These are phyloP conservation scores for Characodon lateralis DNA, from an alignment of 2,797 vertebrate species.

Conservation along the genomic window DNA sequence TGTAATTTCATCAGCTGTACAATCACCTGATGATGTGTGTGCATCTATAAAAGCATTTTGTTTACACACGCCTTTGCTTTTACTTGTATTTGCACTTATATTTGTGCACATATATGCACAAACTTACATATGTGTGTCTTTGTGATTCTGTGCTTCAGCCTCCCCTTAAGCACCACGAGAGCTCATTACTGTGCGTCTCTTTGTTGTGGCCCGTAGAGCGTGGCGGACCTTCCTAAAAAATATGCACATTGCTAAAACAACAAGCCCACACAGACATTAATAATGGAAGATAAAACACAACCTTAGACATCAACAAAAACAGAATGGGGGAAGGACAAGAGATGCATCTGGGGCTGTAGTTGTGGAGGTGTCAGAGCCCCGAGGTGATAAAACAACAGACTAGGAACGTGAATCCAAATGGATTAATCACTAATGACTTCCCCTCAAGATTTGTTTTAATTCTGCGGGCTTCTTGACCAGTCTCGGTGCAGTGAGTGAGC, in stretches of 20 bases:
- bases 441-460: constrained; percentile 11
- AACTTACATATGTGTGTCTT: constrained; percentile 38
- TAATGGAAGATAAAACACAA: constrained; percentile 72
- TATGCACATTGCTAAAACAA: constrained; percentile 81
- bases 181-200: constrained; percentile 78
- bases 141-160: background rate
- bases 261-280: constrained; percentile 71
- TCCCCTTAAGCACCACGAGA: constrained; percentile 61
- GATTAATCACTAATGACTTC: constrained; percentile 36
- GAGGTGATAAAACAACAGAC: constrained; percentile 31
- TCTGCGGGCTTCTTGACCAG: background rate
- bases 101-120: constrained; percentile 48
- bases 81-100: constrained; percentile 40
- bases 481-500: background rate
- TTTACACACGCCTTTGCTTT: constrained; percentile 9
- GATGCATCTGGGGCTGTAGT: constrained; percentile 28
- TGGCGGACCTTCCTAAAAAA: constrained; percentile 77
- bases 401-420: constrained; percentile 33
- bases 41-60: constrained; percentile 8
- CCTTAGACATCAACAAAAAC: constrained; percentile 63
- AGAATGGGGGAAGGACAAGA: constrained; percentile 51
- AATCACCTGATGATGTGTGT: constrained; percentile 32
- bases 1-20: constrained; percentile 54
- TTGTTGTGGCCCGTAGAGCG: constrained; percentile 77
- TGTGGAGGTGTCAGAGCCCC: constrained; percentile 39